These are phyloP conservation scores for Onychostoma macrolepis DNA, from an alignment of 2,113 vertebrate genomes.

Conservation along the genomic window DNA sequence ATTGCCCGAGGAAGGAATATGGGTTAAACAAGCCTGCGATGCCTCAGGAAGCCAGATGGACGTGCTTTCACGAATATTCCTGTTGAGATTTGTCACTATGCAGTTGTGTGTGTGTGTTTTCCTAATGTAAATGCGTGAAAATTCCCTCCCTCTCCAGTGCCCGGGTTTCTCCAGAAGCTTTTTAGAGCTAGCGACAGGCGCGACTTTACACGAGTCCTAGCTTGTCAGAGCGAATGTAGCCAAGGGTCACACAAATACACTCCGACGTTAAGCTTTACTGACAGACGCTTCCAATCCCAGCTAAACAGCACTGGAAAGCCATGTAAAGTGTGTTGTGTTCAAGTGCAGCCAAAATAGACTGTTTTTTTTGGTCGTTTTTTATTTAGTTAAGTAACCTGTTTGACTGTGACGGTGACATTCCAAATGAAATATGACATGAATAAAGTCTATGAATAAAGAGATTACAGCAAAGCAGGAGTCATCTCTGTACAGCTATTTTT, in stretches of 20 bases:
- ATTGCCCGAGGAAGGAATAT: not conserved
- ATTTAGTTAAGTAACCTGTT: constrained; percentile 1
- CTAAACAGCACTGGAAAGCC: constrained; percentile 20
- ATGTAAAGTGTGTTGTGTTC: constrained; percentile 3
- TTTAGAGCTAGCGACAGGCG: not conserved
- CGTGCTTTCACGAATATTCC: not conserved
- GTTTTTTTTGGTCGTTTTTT: not conserved
- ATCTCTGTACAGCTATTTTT: constrained; percentile 19
- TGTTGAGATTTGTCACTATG: not conserved
- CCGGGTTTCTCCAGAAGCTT: constrained; percentile 13
- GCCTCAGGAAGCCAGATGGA: constrained; percentile 27
- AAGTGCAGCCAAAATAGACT: constrained; percentile 3
- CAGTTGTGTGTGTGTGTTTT: not conserved
- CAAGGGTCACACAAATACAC: constrained; percentile 23
- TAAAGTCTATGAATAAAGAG: constrained; percentile 32
- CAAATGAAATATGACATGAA: constrained; percentile 29
- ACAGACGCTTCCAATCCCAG: constrained; percentile 31
- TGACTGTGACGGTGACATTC: constrained; percentile 19
- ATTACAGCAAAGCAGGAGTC: constrained; percentile 15
- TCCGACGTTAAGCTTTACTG: constrained; percentile 18
- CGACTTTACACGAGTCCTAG: constrained; percentile 10
- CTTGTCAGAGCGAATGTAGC: constrained; percentile 36
- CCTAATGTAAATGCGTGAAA: not conserved
- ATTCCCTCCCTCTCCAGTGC: not conserved
- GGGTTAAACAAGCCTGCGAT: not conserved